Evolutionary conservation across 2,113 vertebrate genomes (phyloP).

Genomic region (Trematocara stigmaticum): DNA sequence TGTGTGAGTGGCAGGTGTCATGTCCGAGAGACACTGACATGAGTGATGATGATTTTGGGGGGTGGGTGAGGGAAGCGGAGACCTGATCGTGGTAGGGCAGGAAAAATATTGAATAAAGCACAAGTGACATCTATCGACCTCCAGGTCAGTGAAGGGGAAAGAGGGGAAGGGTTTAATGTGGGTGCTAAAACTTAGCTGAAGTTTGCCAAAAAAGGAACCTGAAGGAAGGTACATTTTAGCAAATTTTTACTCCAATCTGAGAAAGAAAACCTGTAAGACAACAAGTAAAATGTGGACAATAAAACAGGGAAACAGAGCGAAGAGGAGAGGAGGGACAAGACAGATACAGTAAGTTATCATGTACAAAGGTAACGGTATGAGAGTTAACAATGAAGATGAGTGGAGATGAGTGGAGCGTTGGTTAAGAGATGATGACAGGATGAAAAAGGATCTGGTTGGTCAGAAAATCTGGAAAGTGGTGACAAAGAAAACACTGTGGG

Average conservation of each 20-base stretch:
- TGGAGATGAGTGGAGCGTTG: background rate
- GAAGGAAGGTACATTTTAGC: background rate
- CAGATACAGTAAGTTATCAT: background rate
- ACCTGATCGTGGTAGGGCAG: slow-evolving; percentile 8
- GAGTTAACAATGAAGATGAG: background rate
- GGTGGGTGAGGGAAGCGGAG: background rate
- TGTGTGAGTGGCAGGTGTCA: slow-evolving; percentile 44
- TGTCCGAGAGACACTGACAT: slow-evolving; percentile 50
- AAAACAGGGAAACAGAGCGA: background rate
- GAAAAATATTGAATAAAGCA: slow-evolving; percentile 16
- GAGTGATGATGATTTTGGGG: slow-evolving; percentile 38
- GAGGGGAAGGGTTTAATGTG: background rate
- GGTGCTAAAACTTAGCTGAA: slow-evolving; percentile 1
- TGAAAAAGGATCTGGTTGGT: background rate
- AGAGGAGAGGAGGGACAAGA: slow-evolving; percentile 13
- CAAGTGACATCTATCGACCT: slow-evolving; percentile 38
- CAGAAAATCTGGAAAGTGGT: slow-evolving; percentile 1
- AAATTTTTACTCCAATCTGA: slow-evolving; percentile 17
- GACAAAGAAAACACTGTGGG: slow-evolving; percentile 2
- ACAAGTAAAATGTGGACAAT: slow-evolving; percentile 24
- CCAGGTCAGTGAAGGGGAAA: slow-evolving; percentile 3
- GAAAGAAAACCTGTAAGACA: slow-evolving; percentile 31
- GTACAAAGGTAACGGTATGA: background rate
- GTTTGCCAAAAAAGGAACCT: background rate
- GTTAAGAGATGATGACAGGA: background rate